These are phyloP conservation scores for Phaenicophaeus curvirostris DNA, from an alignment of 2,797 vertebrate species.

Conservation along the genomic window DNA sequence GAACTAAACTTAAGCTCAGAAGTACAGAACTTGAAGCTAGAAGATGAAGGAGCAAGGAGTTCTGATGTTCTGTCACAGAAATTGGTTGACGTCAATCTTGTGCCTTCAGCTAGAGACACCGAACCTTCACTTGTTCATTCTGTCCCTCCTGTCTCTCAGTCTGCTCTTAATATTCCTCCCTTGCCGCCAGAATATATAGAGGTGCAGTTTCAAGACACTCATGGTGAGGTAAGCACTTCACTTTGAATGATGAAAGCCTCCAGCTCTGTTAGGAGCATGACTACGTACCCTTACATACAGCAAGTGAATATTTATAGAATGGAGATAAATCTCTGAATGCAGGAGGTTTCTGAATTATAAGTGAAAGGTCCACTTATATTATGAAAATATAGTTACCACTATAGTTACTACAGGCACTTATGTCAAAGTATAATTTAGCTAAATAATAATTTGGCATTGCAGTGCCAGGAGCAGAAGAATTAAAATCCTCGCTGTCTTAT, in stretches of 20 bases:
- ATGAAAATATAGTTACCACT: background rate
- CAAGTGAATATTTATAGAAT: background rate
- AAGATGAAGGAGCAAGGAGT: constrained; percentile 38
- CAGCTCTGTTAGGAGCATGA: background rate
- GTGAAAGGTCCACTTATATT: background rate
- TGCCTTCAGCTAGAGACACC: background rate
- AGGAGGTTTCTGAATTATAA: background rate
- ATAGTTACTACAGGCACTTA: background rate
- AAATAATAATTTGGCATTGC: background rate
- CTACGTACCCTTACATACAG: background rate
- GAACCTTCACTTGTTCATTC: constrained; percentile 82
- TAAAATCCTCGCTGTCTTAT: background rate
- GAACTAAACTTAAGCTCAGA: constrained; percentile 62
- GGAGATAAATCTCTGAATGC: accelerated
- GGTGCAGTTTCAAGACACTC: constrained; percentile 78
- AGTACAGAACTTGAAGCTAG: constrained; percentile 80
- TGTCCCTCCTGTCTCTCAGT: constrained; percentile 81
- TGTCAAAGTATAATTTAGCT: background rate
- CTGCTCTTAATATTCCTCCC: constrained; percentile 85
- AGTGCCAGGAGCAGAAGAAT: background rate
- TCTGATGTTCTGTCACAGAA: background rate
- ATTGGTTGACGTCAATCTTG: background rate
- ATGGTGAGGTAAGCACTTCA: constrained; percentile 75
- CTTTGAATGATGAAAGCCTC: background rate
- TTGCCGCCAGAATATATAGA: constrained; percentile 83